Evolutionary conservation across 2,797 vertebrate genomes (phyloP).

Genomic region (Falco concolor): DNA sequence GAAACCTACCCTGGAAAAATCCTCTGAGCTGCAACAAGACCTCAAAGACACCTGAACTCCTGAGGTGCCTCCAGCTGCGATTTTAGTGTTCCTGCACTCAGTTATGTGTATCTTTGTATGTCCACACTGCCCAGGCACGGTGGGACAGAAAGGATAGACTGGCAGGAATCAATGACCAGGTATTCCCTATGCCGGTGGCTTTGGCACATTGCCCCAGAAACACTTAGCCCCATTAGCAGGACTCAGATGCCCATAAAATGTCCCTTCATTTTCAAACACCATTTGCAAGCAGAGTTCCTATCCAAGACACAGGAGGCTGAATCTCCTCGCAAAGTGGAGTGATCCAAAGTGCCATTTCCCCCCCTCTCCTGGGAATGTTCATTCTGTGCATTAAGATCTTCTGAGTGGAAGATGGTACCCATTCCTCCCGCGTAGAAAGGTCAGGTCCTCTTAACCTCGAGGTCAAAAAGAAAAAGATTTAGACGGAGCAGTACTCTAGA

Average conservation of each 20-base stretch:
- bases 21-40: not conserved
- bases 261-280: not conserved
- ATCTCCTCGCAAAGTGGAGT: not conserved
- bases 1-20: not conserved
- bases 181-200: not conserved
- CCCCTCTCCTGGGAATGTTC: rapidly evolving
- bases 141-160: not conserved
- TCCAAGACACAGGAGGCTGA: not conserved
- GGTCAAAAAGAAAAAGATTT: not conserved
- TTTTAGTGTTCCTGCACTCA: not conserved
- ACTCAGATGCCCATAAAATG: not conserved
- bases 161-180: not conserved
- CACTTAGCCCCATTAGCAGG: not conserved
- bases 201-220: not conserved
- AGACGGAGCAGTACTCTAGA: not conserved
- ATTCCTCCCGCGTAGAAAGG: not conserved
- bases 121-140: not conserved
- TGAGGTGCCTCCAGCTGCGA: not conserved
- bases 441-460: not conserved
- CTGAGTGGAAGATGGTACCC: not conserved
- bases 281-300: not conserved
- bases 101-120: not conserved
- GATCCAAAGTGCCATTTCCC: not conserved
- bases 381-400: not conserved
- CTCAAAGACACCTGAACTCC: not conserved